Conservation (phyloP, 1,140 invertebrate genomes). For the Physella acuta region DNA sequence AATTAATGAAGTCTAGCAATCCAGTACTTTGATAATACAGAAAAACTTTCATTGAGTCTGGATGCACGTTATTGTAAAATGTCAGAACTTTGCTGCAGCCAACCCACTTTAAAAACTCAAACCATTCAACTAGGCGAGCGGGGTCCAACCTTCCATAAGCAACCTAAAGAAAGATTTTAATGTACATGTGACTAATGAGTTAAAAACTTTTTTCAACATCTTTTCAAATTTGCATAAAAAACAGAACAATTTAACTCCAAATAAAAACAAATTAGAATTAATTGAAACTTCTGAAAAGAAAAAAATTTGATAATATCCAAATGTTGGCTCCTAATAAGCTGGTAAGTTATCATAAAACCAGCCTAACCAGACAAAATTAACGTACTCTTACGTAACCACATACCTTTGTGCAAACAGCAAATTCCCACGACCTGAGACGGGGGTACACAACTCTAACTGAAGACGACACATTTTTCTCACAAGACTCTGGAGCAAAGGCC, state of each 20-base stretch:
- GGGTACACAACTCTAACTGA: constrained; percentile 10
- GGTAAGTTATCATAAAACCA: too few relatives aligned
- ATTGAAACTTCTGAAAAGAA: too few relatives aligned
- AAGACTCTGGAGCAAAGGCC: not conserved
- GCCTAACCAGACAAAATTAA: too few relatives aligned
- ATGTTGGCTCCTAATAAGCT: too few relatives aligned
- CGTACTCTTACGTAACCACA: too few relatives aligned
- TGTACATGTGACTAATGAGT: too few relatives aligned
- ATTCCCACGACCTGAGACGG: constrained; percentile 2
- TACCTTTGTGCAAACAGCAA: constrained; percentile 21
- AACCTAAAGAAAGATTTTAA: constrained; percentile 3
- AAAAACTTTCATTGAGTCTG: constrained; percentile 8
- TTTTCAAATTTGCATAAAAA: too few relatives aligned
- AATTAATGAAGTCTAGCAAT: constrained; percentile 15
- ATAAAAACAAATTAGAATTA: too few relatives aligned
- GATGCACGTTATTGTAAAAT: constrained; percentile 20
- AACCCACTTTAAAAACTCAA: constrained; percentile 13
- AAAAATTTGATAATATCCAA: too few relatives aligned
- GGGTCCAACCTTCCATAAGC: constrained; percentile 17
- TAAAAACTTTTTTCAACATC: too few relatives aligned
- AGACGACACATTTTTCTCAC: not conserved
- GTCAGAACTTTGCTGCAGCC: constrained; percentile 20
- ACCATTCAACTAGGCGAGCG: constrained; percentile 13
- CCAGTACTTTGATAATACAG: constrained; percentile 3
- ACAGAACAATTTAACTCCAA: too few relatives aligned